Evolutionary conservation across 2,113 vertebrate genomes (phyloP), one percentile per base, ranked within the genome.

Genomic region (Atractosteus spatula): DNA sequence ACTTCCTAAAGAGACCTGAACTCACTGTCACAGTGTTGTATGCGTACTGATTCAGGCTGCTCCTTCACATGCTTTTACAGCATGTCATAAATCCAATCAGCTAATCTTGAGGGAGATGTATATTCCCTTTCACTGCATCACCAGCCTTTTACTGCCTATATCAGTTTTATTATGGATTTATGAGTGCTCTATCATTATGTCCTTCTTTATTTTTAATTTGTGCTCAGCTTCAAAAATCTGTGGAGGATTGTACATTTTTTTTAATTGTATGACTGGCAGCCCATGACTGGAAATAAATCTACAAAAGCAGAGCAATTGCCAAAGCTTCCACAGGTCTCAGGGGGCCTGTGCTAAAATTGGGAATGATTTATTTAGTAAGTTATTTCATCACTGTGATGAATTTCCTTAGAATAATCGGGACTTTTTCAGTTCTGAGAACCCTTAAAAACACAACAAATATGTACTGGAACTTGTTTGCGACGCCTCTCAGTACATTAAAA

Each of bases 171-270:
- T 70, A 70, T 42, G 41, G 41, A 70, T 70, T 70, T 70, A 70
- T 59, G 56, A 70, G 69, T 17, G 41, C 51, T 44, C 12, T 59
- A 45, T 61, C 55, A 70, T 70, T 70, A 70, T 55, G 66, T 29
- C 13, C 69, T 59, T 70, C 69, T 70, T 69, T 70, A 70, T 70
- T 59, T 70, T 70, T 59, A 61, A 70, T 70, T 70, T 59, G 69
- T 61, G 12, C 57, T 57, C 14, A 70, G n/a, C 29, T 70, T 42
- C 41, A 59, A 44, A 70, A 70, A 70, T 70, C 69, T 70, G 41
- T 61, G 42, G 41, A 57, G 69, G 69, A 42, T n/a, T 70, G 69
- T 70, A 55, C 55, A 70, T 61, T 70, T 70, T 29, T 29, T 65
- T 70, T 61, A 70, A 70, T 70, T 70, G 69, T 70, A 5, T 29